Evolutionary conservation across 2,797 vertebrate genomes (phyloP), one percentile per base, ranked within the genome.

Genomic region (Tragopan temminckii): DNA sequence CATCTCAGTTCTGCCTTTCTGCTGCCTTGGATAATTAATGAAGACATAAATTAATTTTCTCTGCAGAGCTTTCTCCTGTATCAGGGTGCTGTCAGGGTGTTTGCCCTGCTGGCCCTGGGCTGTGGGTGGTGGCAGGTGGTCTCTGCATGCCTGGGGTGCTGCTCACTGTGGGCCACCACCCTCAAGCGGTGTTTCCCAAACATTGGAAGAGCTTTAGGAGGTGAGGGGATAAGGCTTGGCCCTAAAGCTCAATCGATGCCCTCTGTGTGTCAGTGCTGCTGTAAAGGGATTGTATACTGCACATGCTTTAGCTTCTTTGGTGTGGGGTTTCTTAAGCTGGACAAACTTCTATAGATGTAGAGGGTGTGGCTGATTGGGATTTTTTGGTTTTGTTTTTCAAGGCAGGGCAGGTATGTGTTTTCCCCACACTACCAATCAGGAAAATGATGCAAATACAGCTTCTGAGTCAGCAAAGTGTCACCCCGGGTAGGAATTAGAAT

Each of bases 391-490:
- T 69, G 6, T 11, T 24, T 90, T 86, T 70, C 4, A 0, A 5
- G 68, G 50, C 38, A 36, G 58, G 45, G 45, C 13, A 31, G 40
- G 8, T 42, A 1, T 19, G 17, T 31, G 50, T 89, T 89, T 93
- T 64, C 55, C 82, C 18, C 31, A 12, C n/a, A n/a, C 31, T 29
- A 71, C 62, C 24, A 27, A 8, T 12, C 66, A 55, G 62, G 86
- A 84, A 57, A 33, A 23, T 35, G 27, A 53, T 94, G 52, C 8
- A 72, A 83, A 78, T 69, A 21, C 42, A 72, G 19, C 29, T 69
- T 63, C 63, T 67, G 77, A 95, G 85, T 77, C 64, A 91, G 85
- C 79, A 69, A 61, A 80, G 59, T 61, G 21, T 55, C n/a, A 38
- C 48, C 20, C 38, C 43, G 42, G 35, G 55, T 72, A 55, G 38